Percentiles rank a stretch among this genome's conserved stretches.
Conservation (phyloP, 2,797 vertebrate species). For the Novumbra hubbsi region DNA sequence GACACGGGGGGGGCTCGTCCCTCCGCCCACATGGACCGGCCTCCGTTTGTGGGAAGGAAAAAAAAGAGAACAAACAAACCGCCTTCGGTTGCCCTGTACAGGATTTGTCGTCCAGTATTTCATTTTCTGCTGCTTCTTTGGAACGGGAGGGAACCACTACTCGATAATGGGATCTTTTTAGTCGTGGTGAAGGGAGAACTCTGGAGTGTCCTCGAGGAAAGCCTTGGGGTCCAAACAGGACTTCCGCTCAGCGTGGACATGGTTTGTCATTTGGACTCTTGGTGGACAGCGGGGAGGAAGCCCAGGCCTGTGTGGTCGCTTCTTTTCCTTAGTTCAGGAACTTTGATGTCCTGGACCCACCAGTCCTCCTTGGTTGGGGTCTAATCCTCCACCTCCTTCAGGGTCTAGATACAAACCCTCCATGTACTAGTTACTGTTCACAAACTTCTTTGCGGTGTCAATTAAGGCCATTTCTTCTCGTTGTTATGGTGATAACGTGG, state of each 20-base stretch:
- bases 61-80: not conserved
- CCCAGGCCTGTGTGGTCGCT: not conserved
- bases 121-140: not conserved
- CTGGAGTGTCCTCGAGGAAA: not conserved
- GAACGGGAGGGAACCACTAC: not conserved
- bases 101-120: not conserved
- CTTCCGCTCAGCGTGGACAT: not conserved
- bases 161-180: not conserved
- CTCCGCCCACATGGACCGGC: not conserved
- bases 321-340: not conserved
- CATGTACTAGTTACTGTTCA: slow-evolving; percentile 1
- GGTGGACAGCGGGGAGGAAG: not conserved
- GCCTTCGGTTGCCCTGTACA: not conserved
- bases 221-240: not conserved
- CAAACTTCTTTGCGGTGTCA: not conserved
- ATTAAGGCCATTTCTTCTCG: slow-evolving; percentile 16
- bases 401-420: not conserved
- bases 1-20: not conserved
- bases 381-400: too few species aligned
- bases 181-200: not conserved
- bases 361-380: too few species aligned
- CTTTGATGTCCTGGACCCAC: not conserved
- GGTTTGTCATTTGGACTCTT: not conserved
- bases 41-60: not conserved
- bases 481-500: not conserved